Conservation (phyloP, 2,113 vertebrate species). For the Neogale vison region DNA sequence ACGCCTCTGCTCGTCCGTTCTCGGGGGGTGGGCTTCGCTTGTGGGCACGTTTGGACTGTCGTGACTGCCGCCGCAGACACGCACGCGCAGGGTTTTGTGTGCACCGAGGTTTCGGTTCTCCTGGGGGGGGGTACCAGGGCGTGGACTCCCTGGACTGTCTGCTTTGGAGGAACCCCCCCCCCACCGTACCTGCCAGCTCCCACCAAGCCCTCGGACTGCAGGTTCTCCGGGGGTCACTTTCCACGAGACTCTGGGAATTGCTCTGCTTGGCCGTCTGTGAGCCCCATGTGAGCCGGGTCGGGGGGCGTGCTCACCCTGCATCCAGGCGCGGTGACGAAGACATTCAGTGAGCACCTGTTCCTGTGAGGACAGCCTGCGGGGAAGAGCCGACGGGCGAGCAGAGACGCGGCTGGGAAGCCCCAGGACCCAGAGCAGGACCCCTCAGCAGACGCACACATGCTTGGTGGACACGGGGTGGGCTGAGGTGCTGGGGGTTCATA, state of each 20-base stretch:
- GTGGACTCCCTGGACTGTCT: background rate
- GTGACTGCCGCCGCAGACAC: no score
- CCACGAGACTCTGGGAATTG: background rate
- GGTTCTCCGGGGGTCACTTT: background rate
- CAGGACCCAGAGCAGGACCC: background rate
- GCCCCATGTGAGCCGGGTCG: background rate
- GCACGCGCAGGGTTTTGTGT: no score
- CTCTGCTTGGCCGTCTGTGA: background rate
- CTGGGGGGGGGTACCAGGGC: background rate
- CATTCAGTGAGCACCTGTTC: background rate
- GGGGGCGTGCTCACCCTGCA: background rate
- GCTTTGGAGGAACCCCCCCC: background rate
- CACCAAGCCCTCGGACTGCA: background rate
- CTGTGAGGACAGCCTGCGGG: background rate
- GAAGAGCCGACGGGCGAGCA: background rate
- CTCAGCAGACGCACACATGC: background rate
- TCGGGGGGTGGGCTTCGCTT: background rate
- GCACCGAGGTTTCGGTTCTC: background rate
- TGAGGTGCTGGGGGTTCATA: background rate
- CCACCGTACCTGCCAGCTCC: background rate
- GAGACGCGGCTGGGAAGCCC: background rate
- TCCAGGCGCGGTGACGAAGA: background rate
- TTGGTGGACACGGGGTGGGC: rapidly evolving
- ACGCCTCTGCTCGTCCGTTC: no score
- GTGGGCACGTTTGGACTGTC: no score